Base-by-base conservation (phyloP, 2,888 invertebrate species). In the Timema podura region DNA sequence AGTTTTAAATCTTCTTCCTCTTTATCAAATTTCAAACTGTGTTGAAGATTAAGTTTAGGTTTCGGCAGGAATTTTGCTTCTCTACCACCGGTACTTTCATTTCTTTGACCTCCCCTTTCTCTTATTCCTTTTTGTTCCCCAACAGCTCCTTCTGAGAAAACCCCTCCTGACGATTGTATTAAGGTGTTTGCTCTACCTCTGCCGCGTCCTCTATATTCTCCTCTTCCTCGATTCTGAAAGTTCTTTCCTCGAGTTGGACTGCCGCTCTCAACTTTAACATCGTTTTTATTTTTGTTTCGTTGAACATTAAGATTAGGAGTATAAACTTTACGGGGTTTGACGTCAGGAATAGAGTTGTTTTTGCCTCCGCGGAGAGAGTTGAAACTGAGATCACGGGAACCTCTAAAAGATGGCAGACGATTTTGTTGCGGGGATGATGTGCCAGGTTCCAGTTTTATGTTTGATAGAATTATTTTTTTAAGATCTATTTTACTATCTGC, bases 251-350 rank as follows among this genome's bases (percentile, higher is more conserved):
- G 61, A 9, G n/a, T 10, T 45, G 30, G 61, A 9, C 11, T 9
- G 68, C 71, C 49, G 68, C 65, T 47, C 30, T 75, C 76, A 70
- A 65, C 77, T 44, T 73, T 75, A 10, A 10, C 61, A 6, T 30
- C 69, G 80, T 79, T 80, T 73, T 79, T 78, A 72, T 79, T 79
- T 68, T 79, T 81, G 65, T 76, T 78, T 67, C 81, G 77, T 65
- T 79, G 80, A n/a, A 77, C 80, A 76, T 81, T 81, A 47, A 81
- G 68, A 74, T 81, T 81, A 48, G 81, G 81, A 5, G 75, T 76
- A 64, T 79, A 81, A 6, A 79, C 68, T 74, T 78, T 80, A 68
- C 79, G 81, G 1, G 78, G 71, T 71, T 78, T 81, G 64, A 80
- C 80, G 65, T 75, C 74, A 70, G 79, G 79, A 13, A 78, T 70